Conservation (phyloP, 2,113 vertebrate genomes). For the Austrofundulus limnaeus region DNA sequence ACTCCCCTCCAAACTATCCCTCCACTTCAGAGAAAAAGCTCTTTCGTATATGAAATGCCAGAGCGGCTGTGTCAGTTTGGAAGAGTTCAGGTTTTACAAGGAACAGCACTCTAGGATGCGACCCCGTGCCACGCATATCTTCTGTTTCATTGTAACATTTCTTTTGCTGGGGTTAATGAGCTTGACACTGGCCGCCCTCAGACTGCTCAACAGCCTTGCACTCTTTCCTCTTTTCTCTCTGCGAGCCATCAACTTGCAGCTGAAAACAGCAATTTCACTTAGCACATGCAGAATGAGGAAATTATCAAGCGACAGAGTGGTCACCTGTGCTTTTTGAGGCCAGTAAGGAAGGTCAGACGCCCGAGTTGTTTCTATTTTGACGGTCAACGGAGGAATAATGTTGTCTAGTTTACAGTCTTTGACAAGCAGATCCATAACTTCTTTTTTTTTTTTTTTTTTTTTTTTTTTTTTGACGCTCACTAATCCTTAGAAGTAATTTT, state of each 20-base stretch:
- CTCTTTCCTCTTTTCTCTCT: slow-evolving; percentile 48
- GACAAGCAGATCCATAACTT: slow-evolving; percentile 87
- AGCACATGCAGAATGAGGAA: slow-evolving; percentile 68
- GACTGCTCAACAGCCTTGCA: slow-evolving; percentile 54
- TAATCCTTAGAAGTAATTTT: slow-evolving; percentile 87
- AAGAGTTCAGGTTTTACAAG: slow-evolving; percentile 66
- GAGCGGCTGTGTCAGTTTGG: slow-evolving; percentile 61
- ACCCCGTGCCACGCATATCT: slow-evolving; percentile 59
- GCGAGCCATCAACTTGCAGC: slow-evolving; percentile 47
- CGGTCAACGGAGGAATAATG: slow-evolving; percentile 85
- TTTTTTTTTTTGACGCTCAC: slow-evolving; percentile 79
- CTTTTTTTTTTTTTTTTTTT: slow-evolving; percentile 50
- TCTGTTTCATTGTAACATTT: slow-evolving; percentile 65
- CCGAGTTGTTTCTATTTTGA: slow-evolving; percentile 85
- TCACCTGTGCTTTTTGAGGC: slow-evolving; percentile 82
- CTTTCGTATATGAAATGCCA: slow-evolving; percentile 64
- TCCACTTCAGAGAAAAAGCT: slow-evolving; percentile 48
- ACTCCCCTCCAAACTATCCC: slow-evolving; percentile 38
- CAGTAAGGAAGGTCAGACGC: slow-evolving; percentile 85
- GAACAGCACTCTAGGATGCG: slow-evolving; percentile 66
- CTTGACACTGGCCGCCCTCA: slow-evolving; percentile 63
- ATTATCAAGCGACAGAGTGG: slow-evolving; percentile 81
- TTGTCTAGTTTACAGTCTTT: slow-evolving; percentile 85
- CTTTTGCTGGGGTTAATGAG: slow-evolving; percentile 72
- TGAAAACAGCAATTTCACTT: slow-evolving; percentile 60